Evolutionary conservation across 2,797 vertebrate species (phyloP), one percentile per base, ranked within the genome.

Genomic region (Okamejei kenojei): DNA sequence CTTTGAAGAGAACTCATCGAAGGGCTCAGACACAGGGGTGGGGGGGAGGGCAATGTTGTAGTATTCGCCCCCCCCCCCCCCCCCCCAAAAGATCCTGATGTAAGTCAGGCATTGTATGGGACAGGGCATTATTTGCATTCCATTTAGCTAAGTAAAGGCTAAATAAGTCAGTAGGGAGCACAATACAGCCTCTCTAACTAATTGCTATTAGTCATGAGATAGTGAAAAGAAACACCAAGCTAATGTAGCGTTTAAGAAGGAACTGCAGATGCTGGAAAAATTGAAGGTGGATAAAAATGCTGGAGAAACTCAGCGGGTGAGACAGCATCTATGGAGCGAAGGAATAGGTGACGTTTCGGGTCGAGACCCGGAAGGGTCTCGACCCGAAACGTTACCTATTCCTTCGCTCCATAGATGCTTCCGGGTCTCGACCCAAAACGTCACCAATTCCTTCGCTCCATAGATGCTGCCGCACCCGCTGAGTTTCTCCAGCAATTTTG

Each of bases 101-200:
- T 11, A 76, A 58, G 68, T 92, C 71, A 88, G 73, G 71, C 54
- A 38, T 11, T 54, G 21, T 76, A 76, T 76, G 38, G 45, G 71
- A 73, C 71, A 92, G 71, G 54, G 9, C 71, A 54, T 54, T 92
- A 92, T 92, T 76, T 92, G 58, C 38, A 76, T 92, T 92, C 90
- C 90, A 74, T 76, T 92, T 45, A n/a, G 90, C 15, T 92, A 54
- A 92, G 38, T 76, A 58, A 92, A 54, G 23, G 71, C 8, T 76
- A 76, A 38, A 13, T 21, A 92, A 71, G 90, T 58, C 71, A 92
- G 45, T 32, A 71, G 29, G 73, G 45, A 10, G 71, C 71, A 74
- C 73, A 73, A n/a, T 23, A 21, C 35, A 91, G 1, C 54, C 21
- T 54, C 90, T 74, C 68, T 91, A 38, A 71, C 88, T 91, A 38